Conservation (phyloP, 2,113 vertebrate species). For the Leiothrix lutea region DNA sequence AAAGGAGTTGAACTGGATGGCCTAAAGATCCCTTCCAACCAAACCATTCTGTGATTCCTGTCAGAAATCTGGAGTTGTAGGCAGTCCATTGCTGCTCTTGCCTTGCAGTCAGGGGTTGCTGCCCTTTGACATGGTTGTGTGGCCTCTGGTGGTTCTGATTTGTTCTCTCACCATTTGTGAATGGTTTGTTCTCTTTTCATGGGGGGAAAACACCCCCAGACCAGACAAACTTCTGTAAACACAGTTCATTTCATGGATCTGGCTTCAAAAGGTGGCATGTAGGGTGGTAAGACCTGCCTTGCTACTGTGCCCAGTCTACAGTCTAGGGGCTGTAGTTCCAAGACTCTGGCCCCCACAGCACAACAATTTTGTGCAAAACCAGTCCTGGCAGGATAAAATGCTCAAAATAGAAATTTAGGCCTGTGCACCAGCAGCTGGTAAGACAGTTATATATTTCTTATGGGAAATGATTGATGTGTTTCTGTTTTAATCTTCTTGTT, state of each 20-base stretch:
- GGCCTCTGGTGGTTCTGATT: background rate
- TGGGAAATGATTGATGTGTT: rapidly evolving
- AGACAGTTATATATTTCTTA: background rate
- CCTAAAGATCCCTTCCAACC: background rate
- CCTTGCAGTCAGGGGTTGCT: background rate
- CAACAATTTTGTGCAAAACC: background rate
- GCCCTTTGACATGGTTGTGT: background rate
- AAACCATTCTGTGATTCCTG: background rate
- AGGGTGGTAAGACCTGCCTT: background rate
- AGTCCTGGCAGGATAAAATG: background rate
- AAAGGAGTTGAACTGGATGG: background rate
- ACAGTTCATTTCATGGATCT: background rate
- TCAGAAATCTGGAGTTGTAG: background rate
- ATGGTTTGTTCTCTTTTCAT: background rate
- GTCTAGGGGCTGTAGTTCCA: background rate
- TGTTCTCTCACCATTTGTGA: background rate
- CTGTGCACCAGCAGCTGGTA: background rate
- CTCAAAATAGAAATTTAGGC: background rate
- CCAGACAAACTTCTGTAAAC: background rate
- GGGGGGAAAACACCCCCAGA: rapidly evolving
- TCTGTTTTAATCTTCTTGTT: background rate
- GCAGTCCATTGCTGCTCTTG: background rate
- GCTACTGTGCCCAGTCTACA: background rate
- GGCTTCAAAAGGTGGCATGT: rapidly evolving
- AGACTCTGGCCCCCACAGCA: background rate